Percentiles rank a stretch among this genome's conserved stretches.
phyloP scores from a whole-genome alignment of 2,888 invertebrate genomes.

The Stegophylla sp. region DNA sequence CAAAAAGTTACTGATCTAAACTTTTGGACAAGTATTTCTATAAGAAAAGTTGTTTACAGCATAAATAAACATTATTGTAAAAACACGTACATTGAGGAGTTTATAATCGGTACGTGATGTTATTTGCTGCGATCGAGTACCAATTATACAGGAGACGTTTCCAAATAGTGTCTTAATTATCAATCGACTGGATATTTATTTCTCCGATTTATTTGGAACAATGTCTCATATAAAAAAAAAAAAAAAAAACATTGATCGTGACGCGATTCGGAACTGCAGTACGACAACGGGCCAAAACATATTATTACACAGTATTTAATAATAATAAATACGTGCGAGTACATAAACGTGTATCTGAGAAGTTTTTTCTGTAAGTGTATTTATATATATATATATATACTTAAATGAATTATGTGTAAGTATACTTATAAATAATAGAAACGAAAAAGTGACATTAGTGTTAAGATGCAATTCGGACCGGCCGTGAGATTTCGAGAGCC shows the following conservation, averaged over 20 bases:
- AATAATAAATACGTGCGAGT: neutral
- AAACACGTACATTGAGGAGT: neutral
- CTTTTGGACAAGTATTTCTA: too few relatives aligned
- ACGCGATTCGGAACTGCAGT: neutral
- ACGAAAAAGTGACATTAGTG: slow-evolving; percentile 38
- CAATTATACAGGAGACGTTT: slow-evolving; percentile 17
- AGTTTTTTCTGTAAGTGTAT: neutral
- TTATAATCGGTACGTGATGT: neutral
- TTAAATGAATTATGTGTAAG: too few relatives aligned
- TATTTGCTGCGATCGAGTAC: neutral
- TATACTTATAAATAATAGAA: slow-evolving; percentile 8
- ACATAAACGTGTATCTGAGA: neutral
- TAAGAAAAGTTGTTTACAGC: too few relatives aligned
- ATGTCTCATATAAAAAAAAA: too few relatives aligned
- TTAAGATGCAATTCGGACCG: slow-evolving; percentile 40
- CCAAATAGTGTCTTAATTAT: slow-evolving; percentile 49
- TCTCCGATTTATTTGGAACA: slow-evolving; percentile 11
- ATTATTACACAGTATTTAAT: slow-evolving; percentile 22
- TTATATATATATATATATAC: too few relatives aligned
- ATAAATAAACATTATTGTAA: too few relatives aligned
- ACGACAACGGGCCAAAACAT: slow-evolving; percentile 1
- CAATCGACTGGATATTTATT: slow-evolving; percentile 34
- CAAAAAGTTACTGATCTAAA: too few relatives aligned
- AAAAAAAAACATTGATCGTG: slow-evolving; percentile 33
- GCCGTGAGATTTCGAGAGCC: slow-evolving; percentile 56